Base-by-base conservation (phyloP, 1,140 invertebrate genomes). In the Agraylea sexmaculata region DNA sequence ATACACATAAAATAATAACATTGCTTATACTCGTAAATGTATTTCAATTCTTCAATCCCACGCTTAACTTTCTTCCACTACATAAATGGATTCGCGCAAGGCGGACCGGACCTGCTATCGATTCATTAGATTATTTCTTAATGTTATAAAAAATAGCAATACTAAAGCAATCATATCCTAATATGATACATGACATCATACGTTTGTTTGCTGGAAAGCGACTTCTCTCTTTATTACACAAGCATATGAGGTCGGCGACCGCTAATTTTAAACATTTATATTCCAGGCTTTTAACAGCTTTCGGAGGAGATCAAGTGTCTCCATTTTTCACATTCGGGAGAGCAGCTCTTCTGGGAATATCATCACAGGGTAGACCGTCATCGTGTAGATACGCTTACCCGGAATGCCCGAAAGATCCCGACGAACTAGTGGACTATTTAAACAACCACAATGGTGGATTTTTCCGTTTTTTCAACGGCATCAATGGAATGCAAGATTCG, bases 361-460 rank as follows among this genome's bases (percentile, higher is more conserved):
- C 72, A 2, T 70, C 72, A 4, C 66, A 68, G 48, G 75, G 73
- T 7, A 73, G 77, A 28, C 63, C 77, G 3, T 51, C 61, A 1
- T 64, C 66, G 18, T 86, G 82, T 51, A 65, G 71, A 6, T 62
- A 63, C 30, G 75, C 76, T 2, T 87, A 83, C 47, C 71, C 77
- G 0, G 68, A 69, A 18, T 88, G 85, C 49, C 85, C 85, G 0
- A 73, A 70, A 43, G 76, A 82, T 53, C 64, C 78, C 18, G 72
- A 80, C 42, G 70, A 75, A 50, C 63, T 86, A 7, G 68, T 86
- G 20, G 63, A 82, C 54, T 87, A 87, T 55, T 63, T 87, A 31
- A 87, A 88, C 60, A 88, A 87, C 59, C 74, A 88, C 54, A 84
- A 85, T 40, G 84, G 85, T 27, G 85, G 84, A 7, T 84, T 87